Conservation (phyloP, 2,888 invertebrate species). For the Cataglyphis cursor region DNA sequence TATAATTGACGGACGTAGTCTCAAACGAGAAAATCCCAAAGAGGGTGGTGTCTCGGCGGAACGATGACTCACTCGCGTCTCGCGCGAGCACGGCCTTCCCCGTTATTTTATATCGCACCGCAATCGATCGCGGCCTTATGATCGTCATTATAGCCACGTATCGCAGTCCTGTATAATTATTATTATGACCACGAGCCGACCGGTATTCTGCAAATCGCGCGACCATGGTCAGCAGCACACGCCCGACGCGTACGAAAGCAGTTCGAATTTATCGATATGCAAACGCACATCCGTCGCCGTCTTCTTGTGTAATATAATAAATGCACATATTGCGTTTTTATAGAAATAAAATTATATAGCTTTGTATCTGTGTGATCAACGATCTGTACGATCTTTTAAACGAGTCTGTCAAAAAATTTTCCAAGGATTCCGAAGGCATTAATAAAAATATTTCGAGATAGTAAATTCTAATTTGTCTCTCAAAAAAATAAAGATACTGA, state of each 20-base stretch:
- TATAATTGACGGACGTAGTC: slow-evolving; percentile 13
- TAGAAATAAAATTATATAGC: slow-evolving; percentile 8
- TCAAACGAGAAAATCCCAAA: slow-evolving; percentile 44
- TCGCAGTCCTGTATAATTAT: slow-evolving; percentile 56
- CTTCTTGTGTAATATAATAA: slow-evolving; percentile 19
- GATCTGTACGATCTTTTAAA: background rate
- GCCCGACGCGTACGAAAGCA: slow-evolving; percentile 63
- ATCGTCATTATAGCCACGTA: slow-evolving; percentile 42
- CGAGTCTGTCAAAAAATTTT: background rate
- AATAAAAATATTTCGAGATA: background rate
- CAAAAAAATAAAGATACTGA: background rate
- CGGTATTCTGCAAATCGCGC: slow-evolving; percentile 69
- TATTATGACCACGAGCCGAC: slow-evolving; percentile 70
- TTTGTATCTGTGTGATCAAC: background rate
- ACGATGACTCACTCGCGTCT: slow-evolving; percentile 66
- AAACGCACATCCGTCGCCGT: background rate
- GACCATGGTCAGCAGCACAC: slow-evolving; percentile 52
- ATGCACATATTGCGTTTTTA: background rate
- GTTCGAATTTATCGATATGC: slow-evolving; percentile 65
- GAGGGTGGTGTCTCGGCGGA: slow-evolving; percentile 59
- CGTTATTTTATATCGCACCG: slow-evolving; percentile 69
- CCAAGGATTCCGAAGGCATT: background rate
- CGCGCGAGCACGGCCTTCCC: slow-evolving; percentile 67
- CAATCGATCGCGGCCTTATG: slow-evolving; percentile 40
- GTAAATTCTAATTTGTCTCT: slow-evolving; percentile 4